Percentiles rank a stretch among this genome's conserved stretches.
phyloP scores from a whole-genome alignment of 1,140 invertebrate genomes.

The Adoxophyes honmai region DNA sequence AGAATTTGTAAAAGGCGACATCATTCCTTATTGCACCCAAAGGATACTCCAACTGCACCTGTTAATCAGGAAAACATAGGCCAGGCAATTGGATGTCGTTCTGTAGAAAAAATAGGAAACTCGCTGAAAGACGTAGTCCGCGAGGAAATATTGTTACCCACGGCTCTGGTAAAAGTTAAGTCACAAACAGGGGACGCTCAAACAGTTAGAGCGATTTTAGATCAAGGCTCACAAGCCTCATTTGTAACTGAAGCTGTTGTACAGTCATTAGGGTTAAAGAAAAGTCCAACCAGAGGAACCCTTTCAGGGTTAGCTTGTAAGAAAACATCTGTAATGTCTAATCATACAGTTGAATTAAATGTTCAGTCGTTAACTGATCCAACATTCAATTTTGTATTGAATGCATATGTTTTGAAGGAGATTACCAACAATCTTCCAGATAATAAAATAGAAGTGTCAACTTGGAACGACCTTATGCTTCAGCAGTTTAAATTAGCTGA shows the following conservation, averaged over 20 bases:
- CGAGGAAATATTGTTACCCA: conserved; percentile 2
- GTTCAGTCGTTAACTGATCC: background rate
- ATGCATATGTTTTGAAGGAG: background rate
- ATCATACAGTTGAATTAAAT: no score
- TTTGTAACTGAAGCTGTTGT: no score
- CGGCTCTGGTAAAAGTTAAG: background rate
- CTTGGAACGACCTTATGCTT: background rate
- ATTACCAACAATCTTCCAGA: background rate
- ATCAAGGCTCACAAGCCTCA: conserved; percentile 4
- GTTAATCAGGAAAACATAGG: background rate
- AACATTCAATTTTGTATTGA: background rate
- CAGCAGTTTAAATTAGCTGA: conserved; percentile 1
- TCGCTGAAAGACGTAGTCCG: background rate
- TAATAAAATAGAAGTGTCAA: background rate
- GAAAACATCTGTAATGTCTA: background rate
- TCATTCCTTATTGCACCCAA: conserved; percentile 18
- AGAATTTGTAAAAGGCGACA: conserved; percentile 11
- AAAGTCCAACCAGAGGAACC: background rate
- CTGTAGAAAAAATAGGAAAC: background rate
- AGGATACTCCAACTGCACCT: background rate
- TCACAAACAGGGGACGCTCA: background rate
- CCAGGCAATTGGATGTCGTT: background rate
- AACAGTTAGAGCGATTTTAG: background rate
- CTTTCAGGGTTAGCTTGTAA: background rate
- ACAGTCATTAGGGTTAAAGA: background rate